Conservation (phyloP, 64 coral and sea anemone species). For the Montipora sp. region DNA sequence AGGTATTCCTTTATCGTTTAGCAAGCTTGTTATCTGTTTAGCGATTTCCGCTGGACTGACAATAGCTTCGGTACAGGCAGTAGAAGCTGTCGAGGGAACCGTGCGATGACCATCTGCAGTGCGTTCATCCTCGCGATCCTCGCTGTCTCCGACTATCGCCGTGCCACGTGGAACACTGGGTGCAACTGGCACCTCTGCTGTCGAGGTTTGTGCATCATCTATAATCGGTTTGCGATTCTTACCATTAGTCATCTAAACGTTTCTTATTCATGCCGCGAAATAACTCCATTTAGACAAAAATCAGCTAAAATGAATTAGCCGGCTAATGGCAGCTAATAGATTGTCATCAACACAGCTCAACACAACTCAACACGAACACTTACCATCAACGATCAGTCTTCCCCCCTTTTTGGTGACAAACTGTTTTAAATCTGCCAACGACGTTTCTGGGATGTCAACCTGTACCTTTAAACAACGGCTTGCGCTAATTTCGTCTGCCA, state of each 20-base stretch:
- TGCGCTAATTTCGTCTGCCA: neutral
- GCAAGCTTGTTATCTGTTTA: constrained; percentile 11
- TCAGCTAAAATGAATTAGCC: constrained; percentile 22
- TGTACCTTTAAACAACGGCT: neutral
- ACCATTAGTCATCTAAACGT: neutral
- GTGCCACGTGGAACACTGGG: neutral
- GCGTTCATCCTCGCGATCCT: neutral
- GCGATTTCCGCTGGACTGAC: constrained; percentile 24
- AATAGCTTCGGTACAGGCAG: constrained; percentile 14
- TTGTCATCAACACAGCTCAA: no score
- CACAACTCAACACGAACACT: no score
- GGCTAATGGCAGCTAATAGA: no score
- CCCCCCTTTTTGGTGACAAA: constrained; percentile 4
- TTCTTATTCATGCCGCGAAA: neutral
- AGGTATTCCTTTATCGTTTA: constrained; percentile 32
- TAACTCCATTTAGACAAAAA: constrained; percentile 14
- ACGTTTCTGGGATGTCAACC: constrained; percentile 8
- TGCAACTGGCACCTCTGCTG: constrained; percentile 1
- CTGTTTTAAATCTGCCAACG: neutral
- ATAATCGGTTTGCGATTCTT: constrained; percentile 7
- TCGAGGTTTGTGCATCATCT: constrained; percentile 1
- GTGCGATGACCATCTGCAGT: neutral
- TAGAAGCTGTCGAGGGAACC: constrained; percentile 15
- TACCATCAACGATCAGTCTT: no score
- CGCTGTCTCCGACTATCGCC: neutral